Percentiles rank a stretch among this genome's conserved stretches.
phyloP scores from a whole-genome alignment of 2,888 invertebrate genomes.

The Clivina fossor region DNA sequence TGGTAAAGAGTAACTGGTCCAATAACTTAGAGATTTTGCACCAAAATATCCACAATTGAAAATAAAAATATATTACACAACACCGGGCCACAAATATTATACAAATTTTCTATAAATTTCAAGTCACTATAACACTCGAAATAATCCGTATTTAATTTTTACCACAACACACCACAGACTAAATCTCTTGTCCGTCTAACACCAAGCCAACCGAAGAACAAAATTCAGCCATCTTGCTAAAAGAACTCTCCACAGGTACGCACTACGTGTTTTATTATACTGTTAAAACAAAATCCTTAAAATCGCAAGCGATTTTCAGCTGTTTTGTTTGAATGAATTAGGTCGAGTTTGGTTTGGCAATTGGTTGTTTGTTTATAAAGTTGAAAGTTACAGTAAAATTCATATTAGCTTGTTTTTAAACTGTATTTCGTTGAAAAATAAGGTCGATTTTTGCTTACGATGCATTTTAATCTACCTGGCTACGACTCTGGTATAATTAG shows the following conservation, averaged over 20 bases:
- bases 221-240: conserved; percentile 10
- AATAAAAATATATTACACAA: too few relatives aligned
- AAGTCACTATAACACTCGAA: too few relatives aligned
- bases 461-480: conserved; percentile 3
- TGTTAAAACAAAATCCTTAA: conserved; percentile 1
- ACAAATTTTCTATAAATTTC: too few relatives aligned
- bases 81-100: too few relatives aligned
- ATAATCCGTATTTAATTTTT: too few relatives aligned
- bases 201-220: conserved; percentile 6
- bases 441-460: background rate
- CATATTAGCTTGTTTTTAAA: background rate
- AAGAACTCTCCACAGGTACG: background rate
- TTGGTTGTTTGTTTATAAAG: background rate
- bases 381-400: background rate
- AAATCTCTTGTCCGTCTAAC: too few relatives aligned
- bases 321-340: background rate
- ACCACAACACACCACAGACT: too few relatives aligned
- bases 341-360: background rate
- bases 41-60: too few relatives aligned
- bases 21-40: too few relatives aligned
- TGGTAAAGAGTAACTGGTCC: too few relatives aligned
- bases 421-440: too few relatives aligned
- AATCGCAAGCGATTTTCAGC: background rate
- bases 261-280: background rate
- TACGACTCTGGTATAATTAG: too few relatives aligned